These are phyloP conservation scores for Centropus bengalensis DNA, from an alignment of 2,113 vertebrate species.

Conservation along the genomic window DNA sequence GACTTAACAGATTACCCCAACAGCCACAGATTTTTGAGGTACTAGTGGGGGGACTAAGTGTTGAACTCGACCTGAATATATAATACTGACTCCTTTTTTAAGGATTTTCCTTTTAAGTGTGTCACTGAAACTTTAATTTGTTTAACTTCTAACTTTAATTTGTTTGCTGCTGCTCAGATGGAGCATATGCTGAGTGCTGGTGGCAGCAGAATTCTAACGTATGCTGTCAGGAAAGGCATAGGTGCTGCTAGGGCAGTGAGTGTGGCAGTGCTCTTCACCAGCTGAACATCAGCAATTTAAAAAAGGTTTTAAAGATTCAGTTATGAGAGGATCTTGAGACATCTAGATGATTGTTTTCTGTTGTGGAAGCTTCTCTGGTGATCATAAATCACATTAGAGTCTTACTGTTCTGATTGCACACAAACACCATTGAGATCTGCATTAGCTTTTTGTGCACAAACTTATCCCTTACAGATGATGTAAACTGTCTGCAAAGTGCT, in stretches of 20 bases:
- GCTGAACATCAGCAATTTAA: not conserved
- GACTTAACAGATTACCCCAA: not conserved
- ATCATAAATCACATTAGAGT: not conserved
- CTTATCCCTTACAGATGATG: not conserved
- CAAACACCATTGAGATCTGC: not conserved
- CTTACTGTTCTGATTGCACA: not conserved
- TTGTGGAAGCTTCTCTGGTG: not conserved
- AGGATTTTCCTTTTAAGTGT: not conserved
- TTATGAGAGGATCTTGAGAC: not conserved
- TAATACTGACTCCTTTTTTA: too few species aligned
- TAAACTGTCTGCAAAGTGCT: not conserved
- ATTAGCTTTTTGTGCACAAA: not conserved
- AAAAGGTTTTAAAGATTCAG: not conserved
- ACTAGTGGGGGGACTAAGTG: too few species aligned
- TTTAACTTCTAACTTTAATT: too few species aligned
- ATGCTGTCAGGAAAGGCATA: not conserved
- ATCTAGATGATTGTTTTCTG: not conserved
- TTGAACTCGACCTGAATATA: not conserved
- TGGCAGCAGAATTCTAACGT: too few species aligned
- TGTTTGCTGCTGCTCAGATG: not conserved
- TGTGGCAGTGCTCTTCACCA: not conserved
- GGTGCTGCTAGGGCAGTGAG: not conserved
- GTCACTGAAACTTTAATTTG: not conserved
- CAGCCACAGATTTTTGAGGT: not conserved
- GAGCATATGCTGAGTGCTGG: not conserved